phyloP scores from a whole-genome alignment of 92 coral and sea anemone species.

The Umimayanthus chanpuru region DNA sequence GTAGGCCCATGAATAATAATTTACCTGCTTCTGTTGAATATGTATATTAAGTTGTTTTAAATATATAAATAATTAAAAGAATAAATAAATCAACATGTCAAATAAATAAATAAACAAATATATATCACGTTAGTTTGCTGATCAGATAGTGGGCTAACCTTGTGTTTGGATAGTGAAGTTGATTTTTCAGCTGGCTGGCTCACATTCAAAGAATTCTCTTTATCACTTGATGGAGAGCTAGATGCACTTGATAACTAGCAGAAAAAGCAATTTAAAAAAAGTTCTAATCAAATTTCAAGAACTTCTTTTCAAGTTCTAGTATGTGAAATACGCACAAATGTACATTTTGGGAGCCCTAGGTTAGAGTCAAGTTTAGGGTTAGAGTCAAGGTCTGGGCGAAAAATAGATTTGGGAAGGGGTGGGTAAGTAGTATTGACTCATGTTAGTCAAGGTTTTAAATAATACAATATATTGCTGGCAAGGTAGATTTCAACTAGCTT shows the following conservation, averaged over 20 bases:
- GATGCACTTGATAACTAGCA: slow-evolving; percentile 25
- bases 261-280: not conserved
- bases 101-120: not conserved
- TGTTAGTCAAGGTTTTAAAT: no score
- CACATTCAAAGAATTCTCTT: slow-evolving; percentile 48
- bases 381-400: not conserved
- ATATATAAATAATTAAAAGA: no score
- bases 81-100: no score
- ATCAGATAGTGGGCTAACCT: slow-evolving; percentile 9
- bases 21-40: no score
- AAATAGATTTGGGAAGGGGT: no score
- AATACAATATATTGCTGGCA: no score
- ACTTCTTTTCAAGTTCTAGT: not conserved
- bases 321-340: no score
- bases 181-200: not conserved
- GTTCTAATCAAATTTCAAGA: not conserved
- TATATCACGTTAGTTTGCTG: not conserved
- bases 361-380: not conserved
- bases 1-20: no score
- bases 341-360: not conserved
- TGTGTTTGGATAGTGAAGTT: not conserved
- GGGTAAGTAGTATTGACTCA: no score
- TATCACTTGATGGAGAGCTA: slow-evolving; percentile 66
- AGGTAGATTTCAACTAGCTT: no score
- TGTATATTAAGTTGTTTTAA: no score